A percentile compares a stretch with the other conserved stretches of the same genome.
Evolutionary conservation across 2,888 invertebrate species (phyloP).

Genomic region (Chalcis sispes): DNA sequence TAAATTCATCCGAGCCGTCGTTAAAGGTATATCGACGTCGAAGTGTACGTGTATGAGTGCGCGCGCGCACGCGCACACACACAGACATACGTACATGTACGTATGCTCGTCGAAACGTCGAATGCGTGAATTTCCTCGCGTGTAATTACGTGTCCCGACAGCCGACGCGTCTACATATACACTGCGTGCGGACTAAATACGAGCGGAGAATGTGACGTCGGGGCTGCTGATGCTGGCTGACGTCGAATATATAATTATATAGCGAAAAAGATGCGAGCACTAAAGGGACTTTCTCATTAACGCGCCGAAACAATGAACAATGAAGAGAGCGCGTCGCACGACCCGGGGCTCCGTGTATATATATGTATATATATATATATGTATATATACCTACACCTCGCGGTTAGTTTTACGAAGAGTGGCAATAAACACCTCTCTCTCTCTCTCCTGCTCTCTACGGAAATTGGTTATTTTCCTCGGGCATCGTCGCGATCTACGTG

Average conservation of each 20-base stretch:
- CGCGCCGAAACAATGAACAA: conserved; percentile 64
- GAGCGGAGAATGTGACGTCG: background rate
- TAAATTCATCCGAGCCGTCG: too few relatives aligned
- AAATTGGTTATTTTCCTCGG: conserved; percentile 72
- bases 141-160: conserved; percentile 8
- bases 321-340: too few relatives aligned
- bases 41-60: too few relatives aligned
- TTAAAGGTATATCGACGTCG: too few relatives aligned
- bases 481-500: conserved; percentile 63
- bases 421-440: conserved; percentile 70
- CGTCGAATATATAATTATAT: conserved; percentile 51
- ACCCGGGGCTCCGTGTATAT: too few relatives aligned
- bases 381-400: conserved; percentile 56
- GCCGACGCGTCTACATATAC: too few relatives aligned
- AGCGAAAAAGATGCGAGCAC: conserved; percentile 55
- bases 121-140: conserved; percentile 6
- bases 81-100: too few relatives aligned
- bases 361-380: too few relatives aligned
- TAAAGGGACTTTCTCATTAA: conserved; percentile 65
- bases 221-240: conserved; percentile 34
- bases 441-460: too few relatives aligned
- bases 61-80: too few relatives aligned
- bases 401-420: conserved; percentile 38
- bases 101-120: too few relatives aligned
- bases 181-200: background rate